These are phyloP conservation scores for Enteromius radiatus DNA, from an alignment of 2,797 vertebrate species.

Conservation along the genomic window DNA sequence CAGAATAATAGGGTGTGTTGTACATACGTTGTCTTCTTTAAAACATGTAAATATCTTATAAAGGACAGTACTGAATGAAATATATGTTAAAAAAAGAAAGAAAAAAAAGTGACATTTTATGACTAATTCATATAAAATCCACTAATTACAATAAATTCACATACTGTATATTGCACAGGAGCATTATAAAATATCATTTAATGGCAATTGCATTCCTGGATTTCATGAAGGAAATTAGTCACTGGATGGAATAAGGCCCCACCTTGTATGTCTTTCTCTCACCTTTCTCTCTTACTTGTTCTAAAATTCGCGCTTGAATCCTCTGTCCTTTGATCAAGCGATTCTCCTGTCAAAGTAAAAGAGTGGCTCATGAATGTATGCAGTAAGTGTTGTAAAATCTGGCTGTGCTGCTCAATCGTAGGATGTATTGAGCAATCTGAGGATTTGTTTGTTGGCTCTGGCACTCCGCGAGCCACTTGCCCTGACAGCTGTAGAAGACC, in stretches of 20 bases:
- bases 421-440: constrained; percentile 75
- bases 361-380: constrained; percentile 63
- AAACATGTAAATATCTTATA: not conserved
- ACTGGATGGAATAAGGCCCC: not conserved
- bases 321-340: not conserved
- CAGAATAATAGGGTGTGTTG: not conserved
- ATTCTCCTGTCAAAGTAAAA: constrained; percentile 52
- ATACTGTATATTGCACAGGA: not conserved
- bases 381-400: not conserved
- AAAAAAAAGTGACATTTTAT: not conserved
- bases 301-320: not conserved
- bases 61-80: not conserved
- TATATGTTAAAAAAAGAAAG: not conserved
- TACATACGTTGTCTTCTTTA: not conserved
- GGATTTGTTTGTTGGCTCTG: constrained; percentile 74
- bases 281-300: not conserved
- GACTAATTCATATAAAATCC: too few species aligned
- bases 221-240: constrained; percentile 4
- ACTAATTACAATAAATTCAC: not conserved
- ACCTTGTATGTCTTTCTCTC: constrained; percentile 1
- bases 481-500: constrained; percentile 73
- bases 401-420: constrained; percentile 52
- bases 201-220: not conserved
- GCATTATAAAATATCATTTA: not conserved
- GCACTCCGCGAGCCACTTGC: constrained; percentile 73